These are phyloP conservation scores for Xestia ashworthii DNA, from an alignment of 2,888 invertebrate species.

Conservation along the genomic window DNA sequence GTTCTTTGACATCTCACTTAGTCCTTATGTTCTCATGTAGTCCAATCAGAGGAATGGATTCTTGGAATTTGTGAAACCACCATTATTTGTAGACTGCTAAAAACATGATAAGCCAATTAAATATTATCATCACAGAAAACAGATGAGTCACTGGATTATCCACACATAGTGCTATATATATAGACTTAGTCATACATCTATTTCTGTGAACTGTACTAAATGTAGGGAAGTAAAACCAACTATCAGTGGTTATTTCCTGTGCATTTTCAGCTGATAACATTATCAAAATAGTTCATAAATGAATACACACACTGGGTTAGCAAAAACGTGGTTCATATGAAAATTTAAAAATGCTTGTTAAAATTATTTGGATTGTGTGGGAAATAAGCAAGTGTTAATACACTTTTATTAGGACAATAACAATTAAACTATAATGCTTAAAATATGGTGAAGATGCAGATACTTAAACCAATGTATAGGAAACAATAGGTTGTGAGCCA, in stretches of 20 bases:
- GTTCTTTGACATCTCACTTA: slow-evolving; percentile 80
- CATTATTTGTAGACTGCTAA: slow-evolving; percentile 83
- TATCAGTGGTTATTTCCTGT: slow-evolving; percentile 70
- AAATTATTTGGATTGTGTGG: neutral
- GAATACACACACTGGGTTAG: slow-evolving; percentile 12
- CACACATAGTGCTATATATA: neutral
- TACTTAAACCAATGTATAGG: slow-evolving; percentile 45
- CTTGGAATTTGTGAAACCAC: slow-evolving; percentile 84
- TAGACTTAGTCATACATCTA: slow-evolving; percentile 24
- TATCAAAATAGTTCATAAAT: slow-evolving; percentile 60
- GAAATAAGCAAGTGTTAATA: neutral
- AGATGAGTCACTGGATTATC: slow-evolving; percentile 51
- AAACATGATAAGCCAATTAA: slow-evolving; percentile 65
- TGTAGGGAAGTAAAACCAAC: slow-evolving; percentile 63
- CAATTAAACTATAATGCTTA: neutral
- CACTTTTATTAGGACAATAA: neutral
- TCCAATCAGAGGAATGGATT: slow-evolving; percentile 87
- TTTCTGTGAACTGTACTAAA: slow-evolving; percentile 40
- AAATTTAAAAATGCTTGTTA: neutral
- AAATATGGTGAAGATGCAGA: neutral
- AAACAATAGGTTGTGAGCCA: slow-evolving; percentile 70
- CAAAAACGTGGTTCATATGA: slow-evolving; percentile 1
- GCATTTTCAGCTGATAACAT: slow-evolving; percentile 58
- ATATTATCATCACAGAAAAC: slow-evolving; percentile 58
- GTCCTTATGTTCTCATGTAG: slow-evolving; percentile 67